phyloP scores from a whole-genome alignment of 2,797 vertebrate genomes.

The Mormyrus hasselquistii region DNA sequence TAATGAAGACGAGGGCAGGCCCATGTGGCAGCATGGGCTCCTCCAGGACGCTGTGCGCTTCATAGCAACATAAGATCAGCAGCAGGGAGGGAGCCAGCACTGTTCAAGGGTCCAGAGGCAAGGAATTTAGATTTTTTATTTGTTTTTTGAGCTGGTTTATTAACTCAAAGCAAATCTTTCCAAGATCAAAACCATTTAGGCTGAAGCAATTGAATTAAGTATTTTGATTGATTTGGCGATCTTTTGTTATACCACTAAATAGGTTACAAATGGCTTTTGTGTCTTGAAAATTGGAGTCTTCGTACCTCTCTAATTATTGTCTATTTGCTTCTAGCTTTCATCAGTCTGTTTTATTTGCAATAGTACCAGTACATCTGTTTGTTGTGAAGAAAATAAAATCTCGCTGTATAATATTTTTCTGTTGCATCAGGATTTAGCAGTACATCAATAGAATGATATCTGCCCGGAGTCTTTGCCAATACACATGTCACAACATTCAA shows the following conservation, averaged over 20 bases:
- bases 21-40: conserved; percentile 11
- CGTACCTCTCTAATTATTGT: conserved; percentile 14
- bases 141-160: background rate
- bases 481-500: conserved; percentile 8
- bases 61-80: background rate
- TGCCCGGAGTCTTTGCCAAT: background rate
- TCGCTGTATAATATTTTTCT: background rate
- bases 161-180: conserved; percentile 4
- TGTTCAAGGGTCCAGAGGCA: background rate
- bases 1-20: conserved; percentile 36
- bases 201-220: conserved; percentile 8
- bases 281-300: conserved; percentile 18
- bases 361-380: background rate
- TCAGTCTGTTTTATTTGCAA: background rate
- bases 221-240: conserved; percentile 14
- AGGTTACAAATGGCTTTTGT: conserved; percentile 16
- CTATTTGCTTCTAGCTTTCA: background rate
- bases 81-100: background rate
- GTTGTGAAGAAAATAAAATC: conserved; percentile 11
- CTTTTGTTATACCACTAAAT: conserved; percentile 13
- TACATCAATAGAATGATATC: conserved; percentile 6
- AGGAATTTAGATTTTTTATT: background rate
- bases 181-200: conserved; percentile 13
- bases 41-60: conserved; percentile 5
- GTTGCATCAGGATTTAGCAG: background rate